A percentile compares a stretch with the other conserved stretches of the same genome.
These are phyloP conservation scores for Eugnorisma glareosa DNA, from an alignment of 2,888 invertebrate species.

Conservation along the genomic window DNA sequence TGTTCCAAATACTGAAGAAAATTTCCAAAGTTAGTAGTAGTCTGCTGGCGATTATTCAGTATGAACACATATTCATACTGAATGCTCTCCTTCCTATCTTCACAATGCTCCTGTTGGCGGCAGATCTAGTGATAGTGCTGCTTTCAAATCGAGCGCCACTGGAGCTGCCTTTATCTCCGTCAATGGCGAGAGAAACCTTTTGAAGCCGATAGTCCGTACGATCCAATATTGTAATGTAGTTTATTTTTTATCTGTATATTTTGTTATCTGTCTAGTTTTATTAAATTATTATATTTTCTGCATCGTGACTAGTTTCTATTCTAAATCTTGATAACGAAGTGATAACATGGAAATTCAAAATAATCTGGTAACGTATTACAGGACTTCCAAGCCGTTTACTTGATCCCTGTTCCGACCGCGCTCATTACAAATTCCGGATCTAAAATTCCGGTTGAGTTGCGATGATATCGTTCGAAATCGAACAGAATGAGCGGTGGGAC, in stretches of 20 bases:
- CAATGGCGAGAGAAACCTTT: not conserved
- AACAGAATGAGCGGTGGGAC: not conserved
- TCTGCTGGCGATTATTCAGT: too few relatives aligned
- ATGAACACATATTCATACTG: too few relatives aligned
- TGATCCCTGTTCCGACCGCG: not conserved
- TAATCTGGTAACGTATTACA: not conserved
- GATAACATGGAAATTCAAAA: not conserved
- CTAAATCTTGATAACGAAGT: not conserved
- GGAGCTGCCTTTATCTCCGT: conserved; percentile 22
- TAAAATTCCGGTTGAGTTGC: conserved; percentile 7
- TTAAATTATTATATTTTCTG: conserved; percentile 17
- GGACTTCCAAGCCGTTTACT: conserved; percentile 2
- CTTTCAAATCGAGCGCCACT: conserved; percentile 71
- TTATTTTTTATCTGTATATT: conserved; percentile 18
- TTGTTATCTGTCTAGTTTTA: conserved; percentile 13
- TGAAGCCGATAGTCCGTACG: not conserved
- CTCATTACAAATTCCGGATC: not conserved
- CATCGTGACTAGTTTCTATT: not conserved
- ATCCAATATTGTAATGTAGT: not conserved
- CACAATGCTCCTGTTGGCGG: conserved; percentile 74
- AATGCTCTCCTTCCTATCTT: conserved; percentile 83
- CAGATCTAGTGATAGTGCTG: conserved; percentile 78
- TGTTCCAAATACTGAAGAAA: conserved; percentile 47
- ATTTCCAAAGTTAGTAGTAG: conserved; percentile 45
- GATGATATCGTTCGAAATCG: not conserved